Percentiles rank a stretch among this genome's conserved stretches.
phyloP scores from a whole-genome alignment of 2,113 vertebrate genomes.

The Upupa epops region DNA sequence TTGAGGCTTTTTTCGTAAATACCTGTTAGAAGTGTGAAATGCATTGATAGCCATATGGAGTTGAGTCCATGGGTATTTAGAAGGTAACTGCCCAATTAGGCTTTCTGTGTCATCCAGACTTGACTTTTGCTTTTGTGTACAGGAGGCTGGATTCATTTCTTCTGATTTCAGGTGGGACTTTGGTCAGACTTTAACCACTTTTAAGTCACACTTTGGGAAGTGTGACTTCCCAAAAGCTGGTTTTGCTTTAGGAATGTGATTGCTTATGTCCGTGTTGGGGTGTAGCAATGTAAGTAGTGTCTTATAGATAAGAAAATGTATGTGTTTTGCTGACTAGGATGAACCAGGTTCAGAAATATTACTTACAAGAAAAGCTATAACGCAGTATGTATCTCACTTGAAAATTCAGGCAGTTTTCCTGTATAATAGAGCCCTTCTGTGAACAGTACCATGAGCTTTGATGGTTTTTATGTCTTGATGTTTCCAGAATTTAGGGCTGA shows the following conservation, averaged over 20 bases:
- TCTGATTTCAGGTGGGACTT: background rate
- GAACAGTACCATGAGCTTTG: background rate
- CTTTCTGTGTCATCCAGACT: background rate
- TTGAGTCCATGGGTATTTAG: background rate
- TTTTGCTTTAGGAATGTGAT: background rate
- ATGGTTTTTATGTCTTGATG: background rate
- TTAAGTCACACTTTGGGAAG: no score
- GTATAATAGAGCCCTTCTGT: background rate
- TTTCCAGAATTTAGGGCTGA: background rate
- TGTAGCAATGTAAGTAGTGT: background rate
- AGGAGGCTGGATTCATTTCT: background rate
- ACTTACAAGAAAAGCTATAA: background rate
- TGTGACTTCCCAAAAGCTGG: background rate
- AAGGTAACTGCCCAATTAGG: background rate
- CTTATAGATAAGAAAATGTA: background rate
- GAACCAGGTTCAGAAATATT: background rate
- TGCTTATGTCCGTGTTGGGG: accelerated
- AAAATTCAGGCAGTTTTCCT: background rate
- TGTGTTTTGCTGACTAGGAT: background rate
- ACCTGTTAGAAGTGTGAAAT: background rate
- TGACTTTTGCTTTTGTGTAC: background rate
- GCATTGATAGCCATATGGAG: background rate
- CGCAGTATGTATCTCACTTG: background rate
- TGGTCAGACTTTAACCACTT: background rate
- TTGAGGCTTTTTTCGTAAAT: background rate